Percentiles rank a stretch among this genome's conserved stretches.
These are phyloP conservation scores for Scelioninae gen. 2 DNA, from an alignment of 2,888 invertebrate genomes.

Conservation along the genomic window DNA sequence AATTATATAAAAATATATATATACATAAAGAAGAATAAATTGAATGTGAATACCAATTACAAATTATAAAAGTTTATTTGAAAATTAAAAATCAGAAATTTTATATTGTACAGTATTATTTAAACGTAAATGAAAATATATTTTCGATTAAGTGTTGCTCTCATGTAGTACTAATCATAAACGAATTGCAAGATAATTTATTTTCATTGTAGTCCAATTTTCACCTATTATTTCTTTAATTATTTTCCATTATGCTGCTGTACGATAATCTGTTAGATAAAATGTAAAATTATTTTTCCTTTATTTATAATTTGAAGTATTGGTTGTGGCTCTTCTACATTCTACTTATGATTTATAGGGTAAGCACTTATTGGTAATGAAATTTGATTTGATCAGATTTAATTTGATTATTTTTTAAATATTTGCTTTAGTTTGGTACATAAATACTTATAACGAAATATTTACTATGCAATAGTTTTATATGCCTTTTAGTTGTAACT, in stretches of 20 bases:
- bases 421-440: constrained; percentile 14
- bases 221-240: background rate
- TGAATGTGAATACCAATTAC: too few species aligned
- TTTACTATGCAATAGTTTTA: background rate
- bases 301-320: constrained; percentile 60
- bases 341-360: constrained; percentile 73
- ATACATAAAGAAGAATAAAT: too few species aligned
- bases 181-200: background rate
- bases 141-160: background rate
- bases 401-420: constrained; percentile 54
- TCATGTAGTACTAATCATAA: constrained; percentile 1
- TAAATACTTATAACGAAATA: background rate
- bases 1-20: too few species aligned
- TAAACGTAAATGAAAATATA: too few species aligned
- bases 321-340: constrained; percentile 70
- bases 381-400: constrained; percentile 58
- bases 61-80: too few species aligned
- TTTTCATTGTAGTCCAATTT: background rate
- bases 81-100: too few species aligned
- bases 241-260: too few species aligned
- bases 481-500: too few species aligned
- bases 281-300: constrained; percentile 16
- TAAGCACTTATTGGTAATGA: constrained; percentile 71
- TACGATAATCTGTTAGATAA: too few species aligned
- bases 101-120: too few species aligned